phyloP scores from a whole-genome alignment of 2,113 vertebrate genomes.

The Carollia perspicillata region DNA sequence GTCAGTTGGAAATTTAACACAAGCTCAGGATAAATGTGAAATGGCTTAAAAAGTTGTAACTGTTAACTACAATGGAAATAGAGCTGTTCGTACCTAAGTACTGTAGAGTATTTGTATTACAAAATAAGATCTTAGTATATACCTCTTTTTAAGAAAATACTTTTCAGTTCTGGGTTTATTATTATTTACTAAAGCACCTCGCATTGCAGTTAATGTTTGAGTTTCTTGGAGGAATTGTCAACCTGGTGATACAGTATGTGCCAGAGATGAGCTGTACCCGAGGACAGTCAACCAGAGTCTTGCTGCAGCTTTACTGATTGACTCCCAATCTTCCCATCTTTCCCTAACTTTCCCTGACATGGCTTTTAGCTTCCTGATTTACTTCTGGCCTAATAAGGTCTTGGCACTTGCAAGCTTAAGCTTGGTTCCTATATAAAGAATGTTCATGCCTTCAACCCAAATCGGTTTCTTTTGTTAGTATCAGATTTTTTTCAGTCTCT shows the following conservation, averaged over 20 bases:
- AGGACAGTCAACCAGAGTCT: not conserved
- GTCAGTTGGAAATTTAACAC: not conserved
- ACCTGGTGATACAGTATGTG: not conserved
- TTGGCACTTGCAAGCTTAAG: not conserved
- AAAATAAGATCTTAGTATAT: not conserved
- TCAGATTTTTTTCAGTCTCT: not conserved
- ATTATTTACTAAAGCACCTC: not conserved
- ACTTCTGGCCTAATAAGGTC: not conserved
- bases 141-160: not conserved
- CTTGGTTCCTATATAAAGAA: not conserved
- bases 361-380: not conserved
- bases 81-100: not conserved
- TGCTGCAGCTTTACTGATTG: not conserved
- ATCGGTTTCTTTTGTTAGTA: not conserved
- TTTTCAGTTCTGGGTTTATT: not conserved
- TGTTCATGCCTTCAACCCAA: constrained; percentile 7
- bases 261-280: not conserved
- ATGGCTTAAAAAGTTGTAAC: not conserved
- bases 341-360: not conserved
- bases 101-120: not conserved
- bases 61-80: not conserved
- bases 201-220: not conserved
- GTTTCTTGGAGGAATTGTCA: not conserved
- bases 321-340: not conserved
- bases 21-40: constrained; percentile 30